Evolutionary conservation across 2,797 vertebrate genomes (phyloP), one percentile per base, ranked within the genome.

Genomic region (Acrocephalus scirpaceus): DNA sequence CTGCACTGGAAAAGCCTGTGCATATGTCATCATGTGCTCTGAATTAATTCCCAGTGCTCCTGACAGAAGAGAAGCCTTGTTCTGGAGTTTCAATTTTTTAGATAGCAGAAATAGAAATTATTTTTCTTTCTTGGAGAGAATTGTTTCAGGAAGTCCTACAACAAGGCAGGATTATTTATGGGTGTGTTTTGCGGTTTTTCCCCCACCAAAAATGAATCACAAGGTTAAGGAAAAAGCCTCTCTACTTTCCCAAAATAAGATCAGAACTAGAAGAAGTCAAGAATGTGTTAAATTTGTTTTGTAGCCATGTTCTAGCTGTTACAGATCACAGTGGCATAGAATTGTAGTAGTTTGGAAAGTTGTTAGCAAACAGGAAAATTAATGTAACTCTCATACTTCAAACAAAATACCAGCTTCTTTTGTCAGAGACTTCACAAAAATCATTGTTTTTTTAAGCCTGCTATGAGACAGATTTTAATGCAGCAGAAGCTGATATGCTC

Each of bases 401-500:
- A 66, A 21, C 8, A 29, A 74, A 77, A 51, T 54, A 51, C 25
- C 50, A 62, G 67, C 69, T 88, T 93, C 81, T 85, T 14, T 5
- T 79, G 29, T 91, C 92, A 93, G 66, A 88, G 86, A 72, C 71
- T 83, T 94, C 51, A 56, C 65, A 94, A 87, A 95, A 92, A 94
- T 70, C 66, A 73, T 30, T 65, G 71, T 78, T 79, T 82, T 84
- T 76, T 77, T 54, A 70, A 92, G 30, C 76, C 77, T 80, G 51
- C 87, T 76, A 5, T 56, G 38, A 87, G 67, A 87, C 80, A 56
- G 64, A 74, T 96, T 87, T 86, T 93, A 88, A 91, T 91, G 69
- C 66, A 75, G 36, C 45, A 91, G 93, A 92, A 94, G 56, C 40
- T 72, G 77, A 82, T 84, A 87, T 81, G 38, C 54, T 95, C 64